Evolutionary conservation across 1,140 invertebrate genomes (phyloP).

Genomic region (Drosophila pseudoananassae): DNA sequence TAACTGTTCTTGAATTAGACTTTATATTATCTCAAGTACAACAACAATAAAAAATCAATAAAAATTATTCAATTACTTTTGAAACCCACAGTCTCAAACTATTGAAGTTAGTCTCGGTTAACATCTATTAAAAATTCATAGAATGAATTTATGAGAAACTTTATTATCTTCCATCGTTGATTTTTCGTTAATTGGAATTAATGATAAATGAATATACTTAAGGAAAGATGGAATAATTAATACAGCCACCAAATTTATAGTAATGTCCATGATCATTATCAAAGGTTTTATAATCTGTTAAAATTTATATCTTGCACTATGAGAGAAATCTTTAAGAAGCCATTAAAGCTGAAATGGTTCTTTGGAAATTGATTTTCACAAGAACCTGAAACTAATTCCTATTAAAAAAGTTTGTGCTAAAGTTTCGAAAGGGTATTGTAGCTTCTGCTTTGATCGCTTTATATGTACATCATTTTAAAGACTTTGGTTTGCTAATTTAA

Average conservation of each 20-base stretch:
- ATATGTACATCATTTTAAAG: constrained; percentile 22
- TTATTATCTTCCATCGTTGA: constrained; percentile 1
- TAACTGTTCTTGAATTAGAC: constrained; percentile 8
- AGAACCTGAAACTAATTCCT: neutral
- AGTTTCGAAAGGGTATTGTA: constrained; percentile 4
- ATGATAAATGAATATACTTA: constrained; percentile 7
- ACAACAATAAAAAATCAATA: constrained; percentile 6
- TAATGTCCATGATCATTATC: constrained; percentile 3
- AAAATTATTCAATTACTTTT: constrained; percentile 27
- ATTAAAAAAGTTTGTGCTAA: neutral
- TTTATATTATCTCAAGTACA: constrained; percentile 20
- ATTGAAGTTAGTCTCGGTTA: neutral
- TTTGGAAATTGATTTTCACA: neutral
- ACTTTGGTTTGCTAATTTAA: constrained; percentile 51
- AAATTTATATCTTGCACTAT: neutral
- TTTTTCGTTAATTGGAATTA: constrained; percentile 18
- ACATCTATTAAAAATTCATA: neutral
- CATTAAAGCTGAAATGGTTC: neutral
- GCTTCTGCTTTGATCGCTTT: neutral
- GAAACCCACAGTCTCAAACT: neutral
- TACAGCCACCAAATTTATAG: neutral
- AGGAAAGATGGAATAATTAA: constrained; percentile 7
- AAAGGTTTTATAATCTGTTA: neutral
- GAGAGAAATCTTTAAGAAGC: neutral
- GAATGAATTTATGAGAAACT: neutral